phyloP scores from a whole-genome alignment of 2,797 vertebrate genomes.

The Labeo calbasu region DNA sequence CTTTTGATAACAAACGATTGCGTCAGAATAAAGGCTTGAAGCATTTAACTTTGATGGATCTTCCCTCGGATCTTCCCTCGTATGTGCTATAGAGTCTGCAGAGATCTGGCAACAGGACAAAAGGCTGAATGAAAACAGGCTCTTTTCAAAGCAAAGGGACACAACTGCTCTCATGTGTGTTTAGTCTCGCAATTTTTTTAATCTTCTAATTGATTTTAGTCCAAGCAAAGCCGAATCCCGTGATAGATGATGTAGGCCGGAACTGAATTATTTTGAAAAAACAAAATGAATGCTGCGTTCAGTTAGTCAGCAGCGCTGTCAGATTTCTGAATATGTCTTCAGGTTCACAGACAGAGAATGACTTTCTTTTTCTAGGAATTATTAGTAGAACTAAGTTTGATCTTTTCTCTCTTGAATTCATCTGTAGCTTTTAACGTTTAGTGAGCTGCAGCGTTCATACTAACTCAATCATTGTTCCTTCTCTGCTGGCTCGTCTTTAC shows the following conservation, averaged over 20 bases:
- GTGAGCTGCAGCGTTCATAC: neutral
- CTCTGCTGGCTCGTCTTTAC: neutral
- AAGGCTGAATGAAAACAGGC: slow-evolving; percentile 25
- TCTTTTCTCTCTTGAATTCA: slow-evolving; percentile 2
- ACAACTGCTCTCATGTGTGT: neutral
- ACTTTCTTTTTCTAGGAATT: neutral
- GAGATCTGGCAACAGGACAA: slow-evolving; percentile 45
- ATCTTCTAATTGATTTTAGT: slow-evolving; percentile 20
- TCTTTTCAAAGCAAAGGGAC: slow-evolving; percentile 25
- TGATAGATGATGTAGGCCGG: neutral
- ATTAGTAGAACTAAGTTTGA: neutral
- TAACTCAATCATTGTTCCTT: neutral
- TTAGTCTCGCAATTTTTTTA: neutral
- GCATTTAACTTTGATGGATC: slow-evolving; percentile 32
- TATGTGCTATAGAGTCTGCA: slow-evolving; percentile 38
- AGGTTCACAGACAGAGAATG: neutral
- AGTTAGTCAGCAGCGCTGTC: neutral
- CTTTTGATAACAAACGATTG: neutral
- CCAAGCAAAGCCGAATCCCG: neutral
- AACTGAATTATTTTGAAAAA: slow-evolving; percentile 4
- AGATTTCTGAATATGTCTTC: neutral
- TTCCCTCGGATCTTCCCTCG: slow-evolving; percentile 43
- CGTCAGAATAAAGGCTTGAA: slow-evolving; percentile 10
- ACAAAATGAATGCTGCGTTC: neutral
- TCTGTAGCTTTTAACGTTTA: slow-evolving; percentile 3